These are phyloP conservation scores for Manis pentadactyla DNA, from an alignment of 2,797 vertebrate species.

Conservation along the genomic window DNA sequence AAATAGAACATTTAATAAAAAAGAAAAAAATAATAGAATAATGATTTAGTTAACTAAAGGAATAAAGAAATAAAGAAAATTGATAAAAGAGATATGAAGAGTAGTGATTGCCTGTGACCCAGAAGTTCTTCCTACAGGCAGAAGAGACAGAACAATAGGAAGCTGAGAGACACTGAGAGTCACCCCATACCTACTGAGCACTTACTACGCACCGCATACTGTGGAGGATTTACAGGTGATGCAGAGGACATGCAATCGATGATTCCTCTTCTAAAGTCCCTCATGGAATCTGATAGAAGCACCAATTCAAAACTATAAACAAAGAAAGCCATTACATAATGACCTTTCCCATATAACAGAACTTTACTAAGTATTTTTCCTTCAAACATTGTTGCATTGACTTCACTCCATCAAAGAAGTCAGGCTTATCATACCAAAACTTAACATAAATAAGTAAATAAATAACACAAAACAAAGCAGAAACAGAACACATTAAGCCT, in stretches of 20 bases:
- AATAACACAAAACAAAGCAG: not conserved
- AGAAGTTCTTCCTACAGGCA: not conserved
- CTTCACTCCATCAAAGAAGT: not conserved
- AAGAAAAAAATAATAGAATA: not conserved
- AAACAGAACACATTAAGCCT: not conserved
- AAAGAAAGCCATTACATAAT: not conserved
- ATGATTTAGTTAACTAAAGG: not conserved
- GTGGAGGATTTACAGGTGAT: not conserved
- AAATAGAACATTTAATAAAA: not conserved
- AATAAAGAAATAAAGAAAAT: not conserved
- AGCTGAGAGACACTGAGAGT: not conserved
- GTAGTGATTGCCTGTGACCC: not conserved
- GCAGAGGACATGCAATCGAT: not conserved
- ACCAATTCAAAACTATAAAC: not conserved
- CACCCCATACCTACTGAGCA: not conserved
- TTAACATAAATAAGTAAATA: not conserved
- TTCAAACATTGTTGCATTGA: not conserved
- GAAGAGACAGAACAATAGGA: not conserved
- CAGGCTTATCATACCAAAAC: not conserved
- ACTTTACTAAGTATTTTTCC: not conserved
- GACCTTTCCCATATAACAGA: not conserved
- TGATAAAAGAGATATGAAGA: not conserved
- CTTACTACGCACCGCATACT: not conserved
- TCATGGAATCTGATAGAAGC: not conserved
- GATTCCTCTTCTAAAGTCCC: not conserved